Base-by-base conservation (phyloP, 2,113 vertebrate genomes). In the Paradoxurus hermaphroditus region DNA sequence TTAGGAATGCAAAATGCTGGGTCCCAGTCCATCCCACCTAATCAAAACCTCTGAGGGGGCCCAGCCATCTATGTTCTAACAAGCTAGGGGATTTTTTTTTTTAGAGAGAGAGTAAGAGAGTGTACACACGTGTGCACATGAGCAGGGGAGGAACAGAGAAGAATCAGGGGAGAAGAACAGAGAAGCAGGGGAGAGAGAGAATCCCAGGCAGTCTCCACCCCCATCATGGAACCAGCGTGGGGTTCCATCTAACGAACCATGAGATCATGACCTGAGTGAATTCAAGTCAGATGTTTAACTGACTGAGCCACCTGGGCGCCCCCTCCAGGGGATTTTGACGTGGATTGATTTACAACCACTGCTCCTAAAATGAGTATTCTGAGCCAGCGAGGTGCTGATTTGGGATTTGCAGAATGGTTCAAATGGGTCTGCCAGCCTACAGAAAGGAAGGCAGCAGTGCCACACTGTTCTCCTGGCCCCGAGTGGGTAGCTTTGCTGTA, bases 401-500 rank as follows among this genome's bases (percentile, higher is more conserved):
- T 62, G 77, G n/a, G 1, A 36, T 67, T 84, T 41, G 44, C 9
- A 70, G 82, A 6, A 59, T 1, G 9, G 56, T 19, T 62, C 63
- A 10, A 29, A 65, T 3, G 63, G 59, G 21, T 27, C 78, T 3
- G 1, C 18, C 1, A 1, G 56, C 59, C 27, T 5, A 77, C 34
- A 15, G 27, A 56, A 53, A 15, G 59, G 49, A 56, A 72, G 67
- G 70, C 63, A 31, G 70, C n/a, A 10, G 0, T 0, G 12, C 68
- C 14, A 4, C 4, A 3, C 18, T 14, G 53, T 29, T 5, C 34
- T 53, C 59, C 1, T 0, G 41, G 15, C 18, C 29, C 39, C 13
- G 2, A 0, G n/a, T 34, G 12, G 13, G 53, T 9, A 41, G 62
- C 15, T 68, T 39, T 19, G 12, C 36, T 39, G 3, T 2, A n/a